These are phyloP conservation scores for Ifrita kowaldi DNA, from an alignment of 2,113 vertebrate species.

Conservation along the genomic window DNA sequence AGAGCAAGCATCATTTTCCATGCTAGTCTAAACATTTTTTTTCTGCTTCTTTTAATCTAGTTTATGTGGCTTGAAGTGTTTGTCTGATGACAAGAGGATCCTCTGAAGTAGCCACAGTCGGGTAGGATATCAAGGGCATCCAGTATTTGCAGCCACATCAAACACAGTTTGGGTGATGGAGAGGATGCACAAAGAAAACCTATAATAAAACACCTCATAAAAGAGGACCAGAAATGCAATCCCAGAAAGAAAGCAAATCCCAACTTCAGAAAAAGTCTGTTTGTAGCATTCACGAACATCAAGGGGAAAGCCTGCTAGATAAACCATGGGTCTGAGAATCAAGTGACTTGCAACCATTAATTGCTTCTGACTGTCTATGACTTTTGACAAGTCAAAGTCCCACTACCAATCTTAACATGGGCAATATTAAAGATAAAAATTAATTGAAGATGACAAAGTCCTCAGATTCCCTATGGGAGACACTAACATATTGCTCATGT, in stretches of 20 bases:
- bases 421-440: neutral
- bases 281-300: neutral
- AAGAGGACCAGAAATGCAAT: neutral
- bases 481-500: neutral
- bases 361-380: neutral
- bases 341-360: neutral
- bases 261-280: neutral
- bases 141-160: neutral
- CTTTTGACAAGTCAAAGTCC: neutral
- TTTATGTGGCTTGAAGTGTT: neutral
- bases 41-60: neutral
- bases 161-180: neutral
- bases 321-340: neutral
- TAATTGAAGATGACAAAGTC: neutral
- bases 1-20: neutral
- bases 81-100: neutral
- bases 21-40: slow-evolving; percentile 25
- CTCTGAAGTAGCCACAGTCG: neutral
- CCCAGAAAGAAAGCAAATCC: neutral
- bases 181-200: neutral
- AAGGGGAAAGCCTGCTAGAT: neutral
- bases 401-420: neutral
- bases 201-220: slow-evolving; percentile 41
- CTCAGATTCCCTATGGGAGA: neutral
- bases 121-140: slow-evolving; percentile 8